phyloP scores from a whole-genome alignment of 1,140 invertebrate genomes.

The Melitaea cinxia region DNA sequence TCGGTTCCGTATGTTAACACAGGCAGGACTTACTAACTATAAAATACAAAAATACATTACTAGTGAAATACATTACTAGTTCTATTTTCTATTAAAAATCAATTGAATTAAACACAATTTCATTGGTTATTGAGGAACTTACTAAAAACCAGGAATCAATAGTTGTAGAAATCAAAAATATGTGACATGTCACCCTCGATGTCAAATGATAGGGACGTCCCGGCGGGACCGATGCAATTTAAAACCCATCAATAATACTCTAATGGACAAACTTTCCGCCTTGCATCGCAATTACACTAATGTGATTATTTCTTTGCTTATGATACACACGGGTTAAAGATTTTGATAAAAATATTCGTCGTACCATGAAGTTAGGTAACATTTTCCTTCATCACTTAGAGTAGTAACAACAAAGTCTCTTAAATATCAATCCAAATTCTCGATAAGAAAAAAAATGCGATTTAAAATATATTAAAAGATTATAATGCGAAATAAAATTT shows the following conservation, averaged over 20 bases:
- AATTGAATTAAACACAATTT: neutral
- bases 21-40: no score
- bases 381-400: no score
- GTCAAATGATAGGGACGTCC: slow-evolving; percentile 50
- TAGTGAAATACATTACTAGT: no score
- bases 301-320: slow-evolving; percentile 66
- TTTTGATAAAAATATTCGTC: neutral
- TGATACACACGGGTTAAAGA: slow-evolving; percentile 2
- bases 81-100: neutral
- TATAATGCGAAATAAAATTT: no score
- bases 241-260: slow-evolving; percentile 73
- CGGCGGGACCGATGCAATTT: slow-evolving; percentile 66
- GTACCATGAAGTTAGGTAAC: no score
- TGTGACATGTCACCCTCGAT: slow-evolving; percentile 43
- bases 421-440: no score
- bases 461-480: no score
- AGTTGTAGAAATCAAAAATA: slow-evolving; percentile 42
- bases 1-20: no score
- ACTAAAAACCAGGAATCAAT: slow-evolving; percentile 13
- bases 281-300: slow-evolving; percentile 76
- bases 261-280: slow-evolving; percentile 73
- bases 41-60: no score
- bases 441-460: no score
- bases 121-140: neutral
- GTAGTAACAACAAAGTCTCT: no score